These are phyloP conservation scores for Peromyscus maniculatus DNA, from an alignment of 2,113 vertebrate species.

Conservation along the genomic window DNA sequence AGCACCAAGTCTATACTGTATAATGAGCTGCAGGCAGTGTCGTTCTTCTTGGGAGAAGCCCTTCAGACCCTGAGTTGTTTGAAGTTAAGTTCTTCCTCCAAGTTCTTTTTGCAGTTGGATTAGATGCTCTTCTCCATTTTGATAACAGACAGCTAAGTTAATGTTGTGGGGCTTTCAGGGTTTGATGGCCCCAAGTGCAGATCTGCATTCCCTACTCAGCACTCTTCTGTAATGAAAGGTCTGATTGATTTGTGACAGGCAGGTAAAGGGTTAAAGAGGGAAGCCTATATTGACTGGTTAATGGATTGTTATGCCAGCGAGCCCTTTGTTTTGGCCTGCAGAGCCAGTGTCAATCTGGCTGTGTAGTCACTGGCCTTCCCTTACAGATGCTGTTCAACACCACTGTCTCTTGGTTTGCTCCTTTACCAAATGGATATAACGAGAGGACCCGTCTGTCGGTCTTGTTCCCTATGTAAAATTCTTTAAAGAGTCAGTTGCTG, in stretches of 20 bases:
- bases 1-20: neutral
- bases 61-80: conserved; percentile 34
- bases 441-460: neutral
- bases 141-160: neutral
- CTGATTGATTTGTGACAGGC: conserved; percentile 6
- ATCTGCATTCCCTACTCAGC: neutral
- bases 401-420: neutral
- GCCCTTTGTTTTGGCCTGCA: conserved; percentile 42
- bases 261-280: neutral
- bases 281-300: conserved; percentile 3
- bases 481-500: neutral
- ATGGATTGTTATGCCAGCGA: conserved; percentile 12
- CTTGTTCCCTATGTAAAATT: neutral
- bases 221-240: conserved; percentile 2
- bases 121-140: neutral
- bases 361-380: neutral
- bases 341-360: conserved; percentile 23
- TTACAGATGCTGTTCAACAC: neutral
- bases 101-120: neutral
- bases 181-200: neutral
- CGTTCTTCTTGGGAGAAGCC: conserved; percentile 68
- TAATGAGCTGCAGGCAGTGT: conserved; percentile 60
- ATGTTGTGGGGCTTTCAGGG: neutral
- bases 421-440: neutral
- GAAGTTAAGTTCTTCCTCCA: conserved; percentile 33